phyloP scores from a whole-genome alignment of 2,888 invertebrate genomes.

The Agapostemon virescens region DNA sequence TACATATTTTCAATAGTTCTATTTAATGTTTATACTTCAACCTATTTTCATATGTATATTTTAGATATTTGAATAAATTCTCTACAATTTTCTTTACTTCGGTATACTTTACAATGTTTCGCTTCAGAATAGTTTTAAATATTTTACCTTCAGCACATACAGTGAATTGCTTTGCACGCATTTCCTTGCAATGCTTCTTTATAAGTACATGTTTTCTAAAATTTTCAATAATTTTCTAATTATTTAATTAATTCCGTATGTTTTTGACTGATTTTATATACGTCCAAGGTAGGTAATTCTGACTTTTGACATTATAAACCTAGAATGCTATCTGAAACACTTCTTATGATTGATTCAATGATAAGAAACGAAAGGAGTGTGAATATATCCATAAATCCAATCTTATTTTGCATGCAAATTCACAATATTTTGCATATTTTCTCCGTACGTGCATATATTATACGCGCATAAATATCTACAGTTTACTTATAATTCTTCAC shows the following conservation, averaged over 20 bases:
- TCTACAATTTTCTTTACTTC: background rate
- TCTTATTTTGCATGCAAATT: slow-evolving; percentile 6
- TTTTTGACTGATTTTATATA: background rate
- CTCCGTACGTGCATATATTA: background rate
- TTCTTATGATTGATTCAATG: background rate
- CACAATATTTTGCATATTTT: slow-evolving; percentile 3
- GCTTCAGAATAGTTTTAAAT: background rate
- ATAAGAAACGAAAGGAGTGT: slow-evolving; percentile 9
- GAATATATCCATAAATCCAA: slow-evolving; percentile 13
- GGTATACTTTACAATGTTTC: too few species aligned
- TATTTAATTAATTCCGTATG: background rate
- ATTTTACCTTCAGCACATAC: background rate
- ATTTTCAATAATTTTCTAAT: background rate
- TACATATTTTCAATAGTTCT: too few species aligned
- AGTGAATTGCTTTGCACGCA: background rate
- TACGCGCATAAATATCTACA: background rate
- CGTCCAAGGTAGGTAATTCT: background rate
- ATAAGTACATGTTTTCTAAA: background rate
- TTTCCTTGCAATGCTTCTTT: background rate
- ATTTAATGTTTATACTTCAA: background rate
- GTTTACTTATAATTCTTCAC: background rate
- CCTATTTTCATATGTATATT: background rate
- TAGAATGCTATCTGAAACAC: slow-evolving; percentile 6
- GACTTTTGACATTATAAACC: slow-evolving; percentile 6
- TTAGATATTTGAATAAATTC: background rate